Base-by-base conservation (phyloP, 1,140 invertebrate species). In the Aphelenchoides fujianensis region DNA sequence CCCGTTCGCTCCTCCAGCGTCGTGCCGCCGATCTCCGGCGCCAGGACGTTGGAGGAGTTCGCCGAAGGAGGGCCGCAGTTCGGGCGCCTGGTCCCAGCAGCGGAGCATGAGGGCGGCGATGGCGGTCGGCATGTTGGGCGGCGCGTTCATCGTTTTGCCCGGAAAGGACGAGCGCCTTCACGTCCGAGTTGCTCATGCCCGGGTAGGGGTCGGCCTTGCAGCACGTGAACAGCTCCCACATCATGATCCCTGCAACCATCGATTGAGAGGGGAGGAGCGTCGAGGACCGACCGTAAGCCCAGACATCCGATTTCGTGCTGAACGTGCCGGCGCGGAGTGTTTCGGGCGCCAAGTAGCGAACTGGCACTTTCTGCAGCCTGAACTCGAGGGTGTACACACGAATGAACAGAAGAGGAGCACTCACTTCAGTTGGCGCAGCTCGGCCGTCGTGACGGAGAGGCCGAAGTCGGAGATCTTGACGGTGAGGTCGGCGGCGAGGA, bases 211-310 rank as follows among this genome's bases (percentile, higher is more conserved):
- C 69, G 3, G n/a, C 61, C 28, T 71, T 71, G 69, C 69, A 73
- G 12, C 37, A 52, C 28, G 70, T 73, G 69, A 27, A 71, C n/a
- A 71, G 41, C n/a, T 71, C 69, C 69, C 69, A 71, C 69, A 71
- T 71, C 69, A 71, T 71, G 16, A 71, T 31, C 9, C 67, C 59
- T n/a, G 36, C 31, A 61, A 9, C 9, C n/a, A 61, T 1, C n/a
- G 1, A 1, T n/a, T 52, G 1, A 61, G 2, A 19, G 2, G 30
- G 2, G n/a, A 31, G n/a, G 36, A 19, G 16, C 16, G n/a, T n/a
- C n/a, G n/a, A n/a, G n/a, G 1, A 31, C 27, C 36, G 57, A 19
- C 66, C 69, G 23, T 73, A 71, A 16, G 31, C 41, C n/a, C 68
- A 70, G 16, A 70, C 68, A 72, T 70, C 68, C 23, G 67, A 36